phyloP scores from a whole-genome alignment of 2,797 vertebrate species.

The Sebastes matsubarae region DNA sequence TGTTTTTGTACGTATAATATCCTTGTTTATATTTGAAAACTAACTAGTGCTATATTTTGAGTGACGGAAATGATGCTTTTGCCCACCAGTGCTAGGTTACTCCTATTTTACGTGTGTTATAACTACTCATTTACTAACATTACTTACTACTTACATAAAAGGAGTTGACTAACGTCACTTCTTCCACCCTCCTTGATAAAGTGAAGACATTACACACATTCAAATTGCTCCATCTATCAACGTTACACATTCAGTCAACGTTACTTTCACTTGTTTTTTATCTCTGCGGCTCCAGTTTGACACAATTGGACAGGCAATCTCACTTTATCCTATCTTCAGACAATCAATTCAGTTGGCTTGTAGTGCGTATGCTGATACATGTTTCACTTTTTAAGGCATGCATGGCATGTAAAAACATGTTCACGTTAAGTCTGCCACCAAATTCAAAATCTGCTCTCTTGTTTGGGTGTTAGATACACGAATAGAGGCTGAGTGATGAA shows the following conservation, averaged over 20 bases:
- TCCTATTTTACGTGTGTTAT: neutral
- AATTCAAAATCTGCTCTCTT: neutral
- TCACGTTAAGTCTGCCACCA: neutral
- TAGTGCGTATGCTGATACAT: neutral
- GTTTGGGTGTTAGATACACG: neutral
- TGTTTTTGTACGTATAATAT: too few species aligned
- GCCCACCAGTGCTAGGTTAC: too few species aligned
- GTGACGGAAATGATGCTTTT: too few species aligned
- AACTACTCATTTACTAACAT: neutral
- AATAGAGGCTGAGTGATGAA: slow-evolving; percentile 23
- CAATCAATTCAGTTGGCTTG: slow-evolving; percentile 6
- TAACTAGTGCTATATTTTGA: too few species aligned
- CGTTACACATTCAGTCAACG: neutral
- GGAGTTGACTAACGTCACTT: too few species aligned
- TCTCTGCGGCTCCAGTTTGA: neutral
- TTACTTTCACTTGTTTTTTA: slow-evolving; percentile 25
- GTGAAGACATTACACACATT: neutral
- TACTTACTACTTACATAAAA: neutral
- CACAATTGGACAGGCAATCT: neutral
- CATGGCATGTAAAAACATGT: neutral
- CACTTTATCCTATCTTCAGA: neutral
- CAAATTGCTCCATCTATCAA: neutral
- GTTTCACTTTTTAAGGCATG: neutral
- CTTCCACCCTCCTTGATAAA: neutral
- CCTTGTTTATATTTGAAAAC: too few species aligned